phyloP scores from a whole-genome alignment of 2,113 vertebrate species.

The mouse (Mus musculus) region DNA sequence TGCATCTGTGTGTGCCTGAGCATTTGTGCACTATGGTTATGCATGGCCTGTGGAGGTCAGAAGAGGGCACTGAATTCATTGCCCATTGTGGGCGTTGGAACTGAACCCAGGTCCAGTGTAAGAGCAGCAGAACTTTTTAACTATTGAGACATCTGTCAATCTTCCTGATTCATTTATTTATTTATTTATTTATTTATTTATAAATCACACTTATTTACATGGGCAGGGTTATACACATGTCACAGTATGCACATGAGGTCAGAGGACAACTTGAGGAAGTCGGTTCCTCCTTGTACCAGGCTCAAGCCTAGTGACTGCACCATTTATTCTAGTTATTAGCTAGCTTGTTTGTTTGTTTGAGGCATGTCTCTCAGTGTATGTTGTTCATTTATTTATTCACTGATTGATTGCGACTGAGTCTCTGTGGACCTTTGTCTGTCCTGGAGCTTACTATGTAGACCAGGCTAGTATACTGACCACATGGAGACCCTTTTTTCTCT shows the following conservation, averaged over 20 bases:
- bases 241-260: background rate
- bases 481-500: background rate
- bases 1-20: background rate
- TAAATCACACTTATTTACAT: too few species aligned
- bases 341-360: background rate
- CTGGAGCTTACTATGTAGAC: background rate
- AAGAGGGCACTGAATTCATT: background rate
- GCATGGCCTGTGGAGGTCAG: background rate
- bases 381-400: background rate
- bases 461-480: background rate
- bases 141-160: too few species aligned
- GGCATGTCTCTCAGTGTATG: background rate
- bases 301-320: background rate
- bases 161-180: background rate
- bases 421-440: background rate
- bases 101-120: background rate
- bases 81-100: background rate
- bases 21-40: background rate
- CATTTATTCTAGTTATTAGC: background rate
- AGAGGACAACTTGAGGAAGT: background rate
- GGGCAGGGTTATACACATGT: background rate
- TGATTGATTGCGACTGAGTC: background rate
- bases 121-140: too few species aligned
- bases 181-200: too few species aligned
- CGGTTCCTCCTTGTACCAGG: background rate